A percentile compares a stretch with the other conserved stretches of the same genome.
Conservation (phyloP, 37 sponge, comb jelly and placozoan species). For the Eunapius fragilis region DNA sequence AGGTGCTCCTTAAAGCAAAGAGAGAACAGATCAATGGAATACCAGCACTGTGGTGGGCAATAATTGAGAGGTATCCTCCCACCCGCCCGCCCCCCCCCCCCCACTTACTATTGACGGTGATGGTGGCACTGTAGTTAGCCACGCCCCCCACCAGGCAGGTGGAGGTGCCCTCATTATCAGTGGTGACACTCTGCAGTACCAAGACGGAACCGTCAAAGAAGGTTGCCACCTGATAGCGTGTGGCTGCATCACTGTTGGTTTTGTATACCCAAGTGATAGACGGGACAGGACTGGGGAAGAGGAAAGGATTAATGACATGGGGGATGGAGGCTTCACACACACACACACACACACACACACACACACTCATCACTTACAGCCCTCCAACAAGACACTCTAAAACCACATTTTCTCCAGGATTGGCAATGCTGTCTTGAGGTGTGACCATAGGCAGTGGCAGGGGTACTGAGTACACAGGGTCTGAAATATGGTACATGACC, state of each 20-base stretch:
- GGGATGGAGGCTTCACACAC: too few relatives aligned
- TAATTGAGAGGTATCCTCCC: too few relatives aligned
- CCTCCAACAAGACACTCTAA: too few relatives aligned
- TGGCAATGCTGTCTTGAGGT: not conserved
- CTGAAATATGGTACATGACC: too few relatives aligned
- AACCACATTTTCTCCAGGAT: not conserved
- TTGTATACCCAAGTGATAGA: not conserved
- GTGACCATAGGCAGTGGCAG: not conserved
- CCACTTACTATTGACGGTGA: not conserved
- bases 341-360: too few relatives aligned
- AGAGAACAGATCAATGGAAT: not conserved
- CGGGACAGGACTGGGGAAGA: not conserved
- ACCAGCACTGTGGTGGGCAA: too few relatives aligned
- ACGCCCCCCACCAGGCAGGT: not conserved
- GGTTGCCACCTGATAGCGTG: not conserved
- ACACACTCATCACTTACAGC: too few relatives aligned
- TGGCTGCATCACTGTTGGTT: not conserved
- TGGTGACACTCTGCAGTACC: not conserved
- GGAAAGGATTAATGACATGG: not conserved
- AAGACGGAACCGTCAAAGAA: not conserved
- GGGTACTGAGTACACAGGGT: not conserved
- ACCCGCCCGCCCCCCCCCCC: too few relatives aligned
- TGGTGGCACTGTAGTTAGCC: not conserved
- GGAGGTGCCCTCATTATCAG: not conserved
- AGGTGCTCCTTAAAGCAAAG: not conserved